phyloP scores from a whole-genome alignment of 1,140 invertebrate species.

The Euura lappo region DNA sequence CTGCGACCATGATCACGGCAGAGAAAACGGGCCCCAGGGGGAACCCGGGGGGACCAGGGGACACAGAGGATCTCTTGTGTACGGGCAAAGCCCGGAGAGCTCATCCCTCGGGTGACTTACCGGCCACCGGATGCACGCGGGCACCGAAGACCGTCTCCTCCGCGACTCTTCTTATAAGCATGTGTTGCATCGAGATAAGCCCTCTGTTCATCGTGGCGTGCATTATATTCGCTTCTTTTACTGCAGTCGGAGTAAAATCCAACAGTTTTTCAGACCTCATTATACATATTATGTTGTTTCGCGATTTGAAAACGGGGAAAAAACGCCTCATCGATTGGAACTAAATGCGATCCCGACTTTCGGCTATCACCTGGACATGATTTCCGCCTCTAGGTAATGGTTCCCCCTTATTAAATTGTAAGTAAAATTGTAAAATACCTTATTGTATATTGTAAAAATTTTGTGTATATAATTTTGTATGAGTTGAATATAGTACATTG shows the following conservation, averaged over 20 bases:
- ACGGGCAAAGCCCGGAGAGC: slow-evolving; percentile 21
- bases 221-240: background rate
- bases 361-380: too few relatives aligned
- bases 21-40: background rate
- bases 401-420: too few relatives aligned
- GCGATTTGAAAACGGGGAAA: too few relatives aligned
- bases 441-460: too few relatives aligned
- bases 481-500: too few relatives aligned
- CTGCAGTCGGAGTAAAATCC: background rate
- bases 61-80: slow-evolving; percentile 50
- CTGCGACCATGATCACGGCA: background rate
- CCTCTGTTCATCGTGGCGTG: background rate
- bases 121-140: slow-evolving; percentile 11
- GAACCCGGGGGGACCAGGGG: slow-evolving; percentile 35
- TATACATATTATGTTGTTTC: too few relatives aligned
- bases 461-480: too few relatives aligned
- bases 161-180: slow-evolving; percentile 3
- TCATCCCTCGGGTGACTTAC: slow-evolving; percentile 14
- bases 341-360: too few relatives aligned
- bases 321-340: too few relatives aligned
- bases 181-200: slow-evolving; percentile 6
- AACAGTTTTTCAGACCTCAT: too few relatives aligned
- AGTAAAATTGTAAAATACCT: too few relatives aligned
- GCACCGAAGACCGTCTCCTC: background rate
- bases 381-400: too few relatives aligned